Conservation (phyloP, 2,888 invertebrate genomes). For the Andrena haemorrhoa region DNA sequence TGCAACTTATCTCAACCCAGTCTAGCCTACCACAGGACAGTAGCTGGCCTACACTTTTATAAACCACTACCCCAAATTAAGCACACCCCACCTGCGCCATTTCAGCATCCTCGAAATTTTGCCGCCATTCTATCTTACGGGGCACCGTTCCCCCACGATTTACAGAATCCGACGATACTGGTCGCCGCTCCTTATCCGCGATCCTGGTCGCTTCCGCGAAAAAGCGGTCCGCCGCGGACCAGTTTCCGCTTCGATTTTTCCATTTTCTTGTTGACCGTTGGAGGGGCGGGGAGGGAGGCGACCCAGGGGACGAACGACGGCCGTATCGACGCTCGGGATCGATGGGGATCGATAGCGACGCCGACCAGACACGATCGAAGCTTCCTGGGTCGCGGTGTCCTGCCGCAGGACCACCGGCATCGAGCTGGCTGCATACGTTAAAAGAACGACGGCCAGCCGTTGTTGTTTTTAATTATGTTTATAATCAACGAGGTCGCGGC, state of each 20-base stretch:
- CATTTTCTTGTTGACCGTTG: conserved; percentile 59
- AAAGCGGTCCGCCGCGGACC: conserved; percentile 50
- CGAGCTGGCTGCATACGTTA: conserved; percentile 79
- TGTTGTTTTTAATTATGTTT: conserved; percentile 85
- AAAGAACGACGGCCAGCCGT: conserved; percentile 74
- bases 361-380: conserved; percentile 64
- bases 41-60: too few relatives aligned
- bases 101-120: neutral
- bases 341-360: conserved; percentile 67
- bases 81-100: neutral
- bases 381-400: conserved; percentile 67
- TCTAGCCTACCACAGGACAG: too few relatives aligned
- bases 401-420: conserved; percentile 82
- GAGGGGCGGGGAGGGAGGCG: neutral
- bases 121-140: neutral
- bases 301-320: conserved; percentile 34
- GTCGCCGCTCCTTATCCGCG: conserved; percentile 45
- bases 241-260: conserved; percentile 57
- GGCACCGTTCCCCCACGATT: conserved; percentile 2
- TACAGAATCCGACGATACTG: conserved; percentile 29
- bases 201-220: conserved; percentile 49
- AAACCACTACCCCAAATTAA: neutral
- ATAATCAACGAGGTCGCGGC: conserved; percentile 82
- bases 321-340: conserved; percentile 61
- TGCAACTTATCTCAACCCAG: too few relatives aligned